Conservation (phyloP, 2,113 vertebrate species). For the Micromys minutus region DNA sequence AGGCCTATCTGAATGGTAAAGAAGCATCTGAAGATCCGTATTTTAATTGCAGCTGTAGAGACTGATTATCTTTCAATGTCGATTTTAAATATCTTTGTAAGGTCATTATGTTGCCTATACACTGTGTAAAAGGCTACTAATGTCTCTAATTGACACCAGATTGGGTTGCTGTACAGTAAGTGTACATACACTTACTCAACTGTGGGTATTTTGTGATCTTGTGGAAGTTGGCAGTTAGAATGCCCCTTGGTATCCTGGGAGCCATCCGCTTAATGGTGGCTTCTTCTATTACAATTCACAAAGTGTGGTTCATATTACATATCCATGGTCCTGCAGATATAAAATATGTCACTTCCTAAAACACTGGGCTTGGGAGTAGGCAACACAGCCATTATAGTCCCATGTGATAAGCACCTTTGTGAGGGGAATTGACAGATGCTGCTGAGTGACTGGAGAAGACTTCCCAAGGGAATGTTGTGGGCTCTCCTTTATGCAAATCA, state of each 20-base stretch:
- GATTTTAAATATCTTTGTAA: background rate
- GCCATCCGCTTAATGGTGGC: background rate
- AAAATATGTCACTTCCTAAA: background rate
- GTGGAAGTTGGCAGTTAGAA: background rate
- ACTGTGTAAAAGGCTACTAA: background rate
- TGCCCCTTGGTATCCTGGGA: background rate
- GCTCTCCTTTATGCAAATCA: background rate
- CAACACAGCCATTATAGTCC: background rate
- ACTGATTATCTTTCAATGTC: background rate
- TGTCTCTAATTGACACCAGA: background rate
- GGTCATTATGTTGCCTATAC: background rate
- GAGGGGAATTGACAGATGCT: background rate
- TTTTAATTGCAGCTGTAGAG: background rate
- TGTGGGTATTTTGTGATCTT: background rate
- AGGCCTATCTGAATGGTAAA: background rate
- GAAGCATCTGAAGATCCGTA: background rate
- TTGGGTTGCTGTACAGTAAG: background rate
- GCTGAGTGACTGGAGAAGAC: background rate
- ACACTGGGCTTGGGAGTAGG: background rate
- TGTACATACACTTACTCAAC: background rate
- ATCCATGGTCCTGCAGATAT: background rate
- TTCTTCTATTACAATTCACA: background rate
- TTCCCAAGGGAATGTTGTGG: background rate
- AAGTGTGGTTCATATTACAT: background rate
- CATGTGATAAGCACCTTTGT: background rate